Evolutionary conservation across 53 echinoderm and acorn worm species (phyloP), one percentile per base, ranked within the genome.

Genomic region (Actinopyga echinites): DNA sequence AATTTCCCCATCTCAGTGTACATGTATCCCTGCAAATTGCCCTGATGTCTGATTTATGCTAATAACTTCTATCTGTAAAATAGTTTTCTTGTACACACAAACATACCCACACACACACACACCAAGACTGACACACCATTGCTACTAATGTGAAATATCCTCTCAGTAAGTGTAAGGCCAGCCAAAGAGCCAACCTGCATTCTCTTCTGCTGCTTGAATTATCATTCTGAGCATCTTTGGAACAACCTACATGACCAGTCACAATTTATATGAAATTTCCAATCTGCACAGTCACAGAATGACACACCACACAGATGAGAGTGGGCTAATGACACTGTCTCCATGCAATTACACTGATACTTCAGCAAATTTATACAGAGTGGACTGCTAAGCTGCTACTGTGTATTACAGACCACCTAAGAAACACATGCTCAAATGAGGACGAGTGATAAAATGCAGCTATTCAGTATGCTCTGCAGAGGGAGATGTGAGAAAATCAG

Each of bases 321-420:
- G 69, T 69, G 10, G 44, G 40, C 69, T 69, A 69, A 69, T 69
- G 40, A 69, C 69, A 69, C 13, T 15, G 69, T 69, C 42, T 69
- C 69, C 38, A 69, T 25, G 69, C 69, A 69, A 69, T 69, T 69
- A 69, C 69, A 69, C 26, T 43, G 40, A 38, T 25, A 38, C 69
- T 69, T 21, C 9, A 69, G 31, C 44, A 44, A 44, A 11, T 44
- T 44, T 44, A 44, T 13, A 44, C 10, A 8, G 44, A 3, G 44
- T 44, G 44, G 44, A 44, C 44, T 44, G 44, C 3, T 44, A 1
- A 1, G 8, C 44, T 44, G 8, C 44, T 44, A 44, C 44, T 44
- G 44, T 8, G 10, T 44, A 44, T 8, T 44, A 11, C 8, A 44
- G 12, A 11, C 44, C 44, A 44, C n/a, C n/a, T 44, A 44, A 44